Evolutionary conservation across 1,140 invertebrate species (phyloP), one percentile per base, ranked within the genome.

Genomic region (Neodiprion pinetum): DNA sequence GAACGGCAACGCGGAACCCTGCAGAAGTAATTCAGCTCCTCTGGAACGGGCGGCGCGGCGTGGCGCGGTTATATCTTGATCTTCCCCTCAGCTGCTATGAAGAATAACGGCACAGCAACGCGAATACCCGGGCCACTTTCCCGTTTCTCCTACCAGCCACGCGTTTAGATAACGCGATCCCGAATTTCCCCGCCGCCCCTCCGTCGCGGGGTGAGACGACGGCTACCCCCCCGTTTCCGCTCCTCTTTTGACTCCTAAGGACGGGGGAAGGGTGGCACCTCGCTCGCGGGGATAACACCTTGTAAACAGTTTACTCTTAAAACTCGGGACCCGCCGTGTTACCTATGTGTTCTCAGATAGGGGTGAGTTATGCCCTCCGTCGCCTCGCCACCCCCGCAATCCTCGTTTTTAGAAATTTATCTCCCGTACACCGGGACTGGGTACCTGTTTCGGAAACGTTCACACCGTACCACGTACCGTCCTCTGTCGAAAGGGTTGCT

Each of bases 311-410:
- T 85, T 85, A 83, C 84, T 86, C 84, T 82, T 81, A 86, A 87
- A 87, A 14, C 53, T 61, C 53, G 9, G 11, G 53, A 12, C 53
- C 53, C 53, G 79, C 78, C 81, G 80, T 77, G 81, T 85, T 84
- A 84, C 82, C 81, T 85, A 82, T 83, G 82, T 85, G 85, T 86
- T 87, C 84, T 86, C 78, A 87, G 85, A 87, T 87, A 87, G 84
- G 83, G 82, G 78, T 87, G 83, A 87, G 75, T 87, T 86, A 87
- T 85, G 80, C 75, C 74, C 74, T 77, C 28, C 77, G 78, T 76
- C 76, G 72, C 77, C 78, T 78, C 73, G 72, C 11, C 73, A 74
- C 75, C 75, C 78, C 79, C 81, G 77, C 80, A 80, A 76, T 72
- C 78, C 75, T 78, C 81, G 82, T 85, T 87, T 86, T 84, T 84